Evolutionary conservation across 2,113 vertebrate species (phyloP), one percentile per base, ranked within the genome.

Genomic region (Gobio gobio): DNA sequence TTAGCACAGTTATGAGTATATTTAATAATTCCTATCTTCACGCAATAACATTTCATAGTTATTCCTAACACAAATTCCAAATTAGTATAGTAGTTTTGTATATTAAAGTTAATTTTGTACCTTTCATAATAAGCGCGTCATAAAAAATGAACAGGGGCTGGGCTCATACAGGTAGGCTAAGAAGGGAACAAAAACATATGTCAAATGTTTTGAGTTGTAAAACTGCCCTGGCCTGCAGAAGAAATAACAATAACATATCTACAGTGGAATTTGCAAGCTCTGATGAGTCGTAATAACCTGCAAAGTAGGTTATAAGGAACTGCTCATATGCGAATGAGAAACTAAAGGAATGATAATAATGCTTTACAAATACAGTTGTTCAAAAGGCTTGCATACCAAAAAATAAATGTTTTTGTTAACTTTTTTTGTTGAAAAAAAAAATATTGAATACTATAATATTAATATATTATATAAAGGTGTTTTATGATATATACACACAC

Each of bases 261-360:
- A 29, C n/a, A 47, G 24, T 49, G 36, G 58, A 79, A 64, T 47
- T 63, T 61, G 26, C 29, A 20, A 3, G 24, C 18, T 24, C 14
- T 43, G 40, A 47, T 63, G 78, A 20, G n/a, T 47, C 3, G 14
- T 76, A 54, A 76, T 76, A 76, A 54, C 47, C 49, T 76, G 45
- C 3, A 76, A 8, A 51, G 73, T 51, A 24, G 47, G 73, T 12
- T 75, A 5, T 40, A 20, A 40, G 0, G 24, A 78, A 43, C 3
- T 78, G 51, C 18, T 43, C 33, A 8, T 6, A 45, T 40, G 40
- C 6, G 36, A 40, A 40, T 18, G 24, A 54, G 10, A 24, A 33
- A 54, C 29, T 33, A 49, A 10, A 29, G 45, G 74, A 76, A 54
- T 76, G 24, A 54, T 10, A 33, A 20, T 49, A 54, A 54, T 20